Conservation (phyloP, 2,888 invertebrate genomes). For the Drosophila nr. perissopoda region DNA sequence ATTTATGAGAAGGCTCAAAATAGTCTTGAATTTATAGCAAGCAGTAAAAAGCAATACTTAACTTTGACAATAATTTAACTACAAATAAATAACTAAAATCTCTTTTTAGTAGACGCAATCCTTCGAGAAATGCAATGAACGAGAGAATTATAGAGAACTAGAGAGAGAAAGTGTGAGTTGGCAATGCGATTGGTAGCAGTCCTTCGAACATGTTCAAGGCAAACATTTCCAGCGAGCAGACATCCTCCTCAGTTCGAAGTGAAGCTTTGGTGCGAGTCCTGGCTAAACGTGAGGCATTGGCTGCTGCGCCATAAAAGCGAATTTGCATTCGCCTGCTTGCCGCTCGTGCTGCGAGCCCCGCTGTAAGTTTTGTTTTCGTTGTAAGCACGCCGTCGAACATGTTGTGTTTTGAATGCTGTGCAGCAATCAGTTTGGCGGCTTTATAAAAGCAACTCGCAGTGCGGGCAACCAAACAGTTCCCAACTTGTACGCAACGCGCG, state of each 20-base stretch:
- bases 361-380: constrained; percentile 68
- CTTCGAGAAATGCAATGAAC: constrained; percentile 6
- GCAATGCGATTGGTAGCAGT: constrained; percentile 32
- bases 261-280: constrained; percentile 50
- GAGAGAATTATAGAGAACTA: not conserved
- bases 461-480: constrained; percentile 47
- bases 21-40: not conserved
- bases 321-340: not conserved
- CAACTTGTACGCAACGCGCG: constrained; percentile 60
- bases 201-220: constrained; percentile 25
- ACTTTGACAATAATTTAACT: not conserved
- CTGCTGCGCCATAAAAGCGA: constrained; percentile 1
- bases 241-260: not conserved
- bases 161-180: constrained; percentile 8
- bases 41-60: not conserved
- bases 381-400: constrained; percentile 60
- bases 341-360: constrained; percentile 38
- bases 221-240: constrained; percentile 44
- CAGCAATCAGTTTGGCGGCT: constrained; percentile 49
- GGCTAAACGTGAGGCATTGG: constrained; percentile 21
- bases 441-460: constrained; percentile 59
- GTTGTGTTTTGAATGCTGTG: constrained; percentile 75
- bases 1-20: not conserved
- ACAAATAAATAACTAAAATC: not conserved
- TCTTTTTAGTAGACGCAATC: not conserved